phyloP scores from a whole-genome alignment of 2,113 vertebrate genomes.

The Rhinolophus ferrumequinum region DNA sequence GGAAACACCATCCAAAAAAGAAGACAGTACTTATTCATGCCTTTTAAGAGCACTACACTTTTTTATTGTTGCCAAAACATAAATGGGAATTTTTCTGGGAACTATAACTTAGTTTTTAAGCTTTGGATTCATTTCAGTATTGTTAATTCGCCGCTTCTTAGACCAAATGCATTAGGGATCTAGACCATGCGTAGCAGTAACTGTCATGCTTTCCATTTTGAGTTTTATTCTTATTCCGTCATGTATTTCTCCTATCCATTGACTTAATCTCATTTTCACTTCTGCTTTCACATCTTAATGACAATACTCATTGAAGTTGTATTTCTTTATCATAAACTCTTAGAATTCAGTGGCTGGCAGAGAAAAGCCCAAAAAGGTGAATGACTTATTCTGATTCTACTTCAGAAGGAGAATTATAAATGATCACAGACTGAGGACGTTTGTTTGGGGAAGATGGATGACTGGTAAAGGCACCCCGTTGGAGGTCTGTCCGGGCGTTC shows the following conservation, averaged over 20 bases:
- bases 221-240: constrained; percentile 73
- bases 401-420: constrained; percentile 54
- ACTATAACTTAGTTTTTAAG: constrained; percentile 84
- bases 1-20: constrained; percentile 70
- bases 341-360: constrained; percentile 69
- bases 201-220: constrained; percentile 80
- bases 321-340: constrained; percentile 42
- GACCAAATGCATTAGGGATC: constrained; percentile 76
- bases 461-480: background rate
- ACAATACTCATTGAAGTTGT: constrained; percentile 52
- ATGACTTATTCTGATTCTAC: constrained; percentile 50
- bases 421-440: constrained; percentile 25
- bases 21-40: background rate
- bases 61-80: constrained; percentile 78
- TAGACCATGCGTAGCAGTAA: constrained; percentile 75
- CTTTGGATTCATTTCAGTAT: constrained; percentile 80
- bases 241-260: constrained; percentile 74
- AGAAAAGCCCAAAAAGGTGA: constrained; percentile 7
- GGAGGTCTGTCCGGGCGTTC: background rate
- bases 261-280: constrained; percentile 76
- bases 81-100: constrained; percentile 82
- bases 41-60: constrained; percentile 62
- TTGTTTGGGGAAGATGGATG: background rate
- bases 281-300: constrained; percentile 77
- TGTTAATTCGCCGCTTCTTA: constrained; percentile 81